A percentile compares a stretch with the other conserved stretches of the same genome.
These are phyloP conservation scores for Pilophorus perplexus DNA, from an alignment of 2,888 invertebrate species.

Conservation along the genomic window DNA sequence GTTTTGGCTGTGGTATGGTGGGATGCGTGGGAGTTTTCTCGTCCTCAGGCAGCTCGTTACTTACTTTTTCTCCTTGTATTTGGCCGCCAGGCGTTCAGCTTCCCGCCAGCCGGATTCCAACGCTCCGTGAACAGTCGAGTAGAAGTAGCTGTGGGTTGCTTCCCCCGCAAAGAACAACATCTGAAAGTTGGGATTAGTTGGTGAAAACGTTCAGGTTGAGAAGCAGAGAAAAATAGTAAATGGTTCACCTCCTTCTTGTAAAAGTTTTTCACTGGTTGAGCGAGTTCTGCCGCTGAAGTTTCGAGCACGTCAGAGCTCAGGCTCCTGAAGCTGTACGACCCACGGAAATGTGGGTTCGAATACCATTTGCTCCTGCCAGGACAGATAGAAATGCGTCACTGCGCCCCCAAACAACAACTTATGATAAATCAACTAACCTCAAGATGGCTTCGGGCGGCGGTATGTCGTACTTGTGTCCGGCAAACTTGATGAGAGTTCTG, in stretches of 20 bases:
- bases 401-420: too few relatives aligned
- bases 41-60: neutral
- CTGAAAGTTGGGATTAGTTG: conserved; percentile 45
- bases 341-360: conserved; percentile 65
- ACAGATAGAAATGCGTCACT: neutral
- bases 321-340: conserved; percentile 67
- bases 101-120: conserved; percentile 58
- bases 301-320: conserved; percentile 56
- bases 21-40: too few relatives aligned
- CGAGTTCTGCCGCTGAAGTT: conserved; percentile 58
- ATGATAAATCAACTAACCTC: neutral
- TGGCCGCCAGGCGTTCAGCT: conserved; percentile 54
- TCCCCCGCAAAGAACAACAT: conserved; percentile 63
- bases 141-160: conserved; percentile 57
- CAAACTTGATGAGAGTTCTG: conserved; percentile 58
- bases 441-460: conserved; percentile 56
- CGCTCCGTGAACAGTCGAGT: conserved; percentile 60
- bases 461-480: conserved; percentile 57
- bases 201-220: too few relatives aligned
- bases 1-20: too few relatives aligned
- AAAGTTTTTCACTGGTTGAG: conserved; percentile 58
- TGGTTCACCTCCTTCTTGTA: conserved; percentile 50
- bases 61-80: conserved; percentile 23
- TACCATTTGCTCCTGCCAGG: conserved; percentile 66
- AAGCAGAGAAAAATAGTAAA: too few relatives aligned